phyloP scores from a whole-genome alignment of 2,797 vertebrate genomes.

The Morus bassanus region DNA sequence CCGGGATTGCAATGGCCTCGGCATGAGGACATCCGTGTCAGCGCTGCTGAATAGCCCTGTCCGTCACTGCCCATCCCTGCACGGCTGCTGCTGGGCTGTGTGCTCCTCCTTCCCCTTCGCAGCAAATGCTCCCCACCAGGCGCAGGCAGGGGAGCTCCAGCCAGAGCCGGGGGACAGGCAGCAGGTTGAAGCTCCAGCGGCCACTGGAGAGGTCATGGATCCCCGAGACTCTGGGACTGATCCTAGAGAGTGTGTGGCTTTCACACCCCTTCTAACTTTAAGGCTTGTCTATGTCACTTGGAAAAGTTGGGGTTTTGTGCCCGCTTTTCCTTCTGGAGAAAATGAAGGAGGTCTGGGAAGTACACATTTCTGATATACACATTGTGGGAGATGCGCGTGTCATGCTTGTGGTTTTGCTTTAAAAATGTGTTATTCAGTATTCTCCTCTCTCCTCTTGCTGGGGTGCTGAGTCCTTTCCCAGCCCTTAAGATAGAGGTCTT shows the following conservation, averaged over 20 bases:
- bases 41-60: neutral
- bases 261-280: neutral
- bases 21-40: neutral
- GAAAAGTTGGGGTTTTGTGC: neutral
- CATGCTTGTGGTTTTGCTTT: neutral
- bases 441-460: neutral
- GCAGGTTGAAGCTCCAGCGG: neutral
- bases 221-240: neutral
- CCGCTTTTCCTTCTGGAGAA: neutral
- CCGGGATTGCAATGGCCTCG: neutral
- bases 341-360: neutral
- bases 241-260: neutral
- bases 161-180: fast-evolving
- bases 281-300: neutral
- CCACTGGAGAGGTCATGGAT: neutral
- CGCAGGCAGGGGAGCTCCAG: neutral
- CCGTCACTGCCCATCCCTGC: neutral
- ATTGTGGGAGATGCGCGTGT: neutral
- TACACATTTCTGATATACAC: neutral
- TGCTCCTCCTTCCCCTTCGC: neutral
- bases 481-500: neutral
- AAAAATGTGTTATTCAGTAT: neutral
- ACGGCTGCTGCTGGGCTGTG: neutral
- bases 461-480: neutral
- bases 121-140: neutral